Evolutionary conservation across 1,140 invertebrate genomes (phyloP), one percentile per base, ranked within the genome.

Genomic region (Nomia melanderi): DNA sequence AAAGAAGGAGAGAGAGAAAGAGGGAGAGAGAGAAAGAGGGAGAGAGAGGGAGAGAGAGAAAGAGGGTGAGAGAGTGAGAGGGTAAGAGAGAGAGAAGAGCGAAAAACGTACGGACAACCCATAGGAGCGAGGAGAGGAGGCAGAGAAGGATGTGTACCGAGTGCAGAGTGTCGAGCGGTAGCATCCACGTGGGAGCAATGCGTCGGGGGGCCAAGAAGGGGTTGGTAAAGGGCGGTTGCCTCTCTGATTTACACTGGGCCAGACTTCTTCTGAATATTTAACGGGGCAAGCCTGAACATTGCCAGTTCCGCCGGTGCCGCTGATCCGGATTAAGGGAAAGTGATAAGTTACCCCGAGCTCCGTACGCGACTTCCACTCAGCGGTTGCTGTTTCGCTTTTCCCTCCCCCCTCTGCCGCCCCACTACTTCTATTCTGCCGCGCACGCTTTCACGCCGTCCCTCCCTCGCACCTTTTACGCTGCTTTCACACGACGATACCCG

Each of bases 251-350:
- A 88, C 84, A 86, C 78, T 78, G 39, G 63, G 60, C 70, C 79
- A 79, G 83, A 78, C 82, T 85, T 86, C 85, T 86, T 88, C 83
- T 87, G 87, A 88, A 88, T 88, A 87, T 87, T 88, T 88, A 88
- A 88, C 82, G 84, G 73, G 71, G 77, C 78, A 81, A 87, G 86
- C 74, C 82, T 79, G 76, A 86, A 76, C 82, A 80, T 73, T 75
- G 70, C 74, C 74, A 60, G 57, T 74, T 81, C 74, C 72, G 75
- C 76, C 70, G n/a, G 83, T 81, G 75, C 81, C 78, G 81, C 86
- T 88, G 85, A 88, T 87, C 86, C 86, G 86, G 86, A 88, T 88
- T 88, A 88, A 87, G 85, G 84, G 84, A 87, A 88, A 88, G 86
- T 87, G 86, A 88, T 88, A 88, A 88, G 86, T 88, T 87, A 81